Percentiles rank a stretch among this genome's conserved stretches.
phyloP scores from a whole-genome alignment of 2,113 vertebrate species.

The Phycodurus eques region DNA sequence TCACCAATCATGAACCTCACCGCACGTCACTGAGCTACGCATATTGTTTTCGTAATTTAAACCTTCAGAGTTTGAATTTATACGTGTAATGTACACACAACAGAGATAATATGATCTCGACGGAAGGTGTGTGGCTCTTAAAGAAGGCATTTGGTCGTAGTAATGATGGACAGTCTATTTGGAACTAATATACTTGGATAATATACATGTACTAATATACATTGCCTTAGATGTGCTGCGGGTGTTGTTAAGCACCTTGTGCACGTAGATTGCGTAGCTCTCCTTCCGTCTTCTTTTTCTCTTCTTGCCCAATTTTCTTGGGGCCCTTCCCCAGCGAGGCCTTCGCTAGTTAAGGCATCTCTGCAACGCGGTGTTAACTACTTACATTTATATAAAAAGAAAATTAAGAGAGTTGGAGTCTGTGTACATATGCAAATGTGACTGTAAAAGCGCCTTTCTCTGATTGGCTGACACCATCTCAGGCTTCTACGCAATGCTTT shows the following conservation, averaged over 20 bases:
- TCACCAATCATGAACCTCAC: too few species aligned
- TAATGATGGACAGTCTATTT: not conserved
- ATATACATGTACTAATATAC: too few species aligned
- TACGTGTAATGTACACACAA: too few species aligned
- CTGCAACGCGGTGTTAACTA: too few species aligned
- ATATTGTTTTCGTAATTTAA: too few species aligned
- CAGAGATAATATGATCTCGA: not conserved
- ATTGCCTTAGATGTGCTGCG: not conserved
- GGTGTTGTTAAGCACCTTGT: conserved; percentile 22
- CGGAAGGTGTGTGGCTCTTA: not conserved
- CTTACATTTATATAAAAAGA: too few species aligned
- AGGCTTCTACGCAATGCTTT: not conserved
- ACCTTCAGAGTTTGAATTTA: too few species aligned
- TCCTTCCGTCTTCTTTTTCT: conserved; percentile 30
- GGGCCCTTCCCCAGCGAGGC: not conserved
- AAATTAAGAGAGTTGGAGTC: not conserved
- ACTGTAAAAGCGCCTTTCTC: not conserved
- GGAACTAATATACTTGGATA: conserved; percentile 51
- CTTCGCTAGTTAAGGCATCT: not conserved
- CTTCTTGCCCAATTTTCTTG: conserved; percentile 8
- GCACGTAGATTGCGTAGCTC: conserved; percentile 52
- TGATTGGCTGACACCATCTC: not conserved
- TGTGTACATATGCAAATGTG: not conserved
- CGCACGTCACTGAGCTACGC: too few species aligned
- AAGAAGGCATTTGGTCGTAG: not conserved